phyloP scores from a whole-genome alignment of 92 coral and sea anemone species.

The Muricea muricata region DNA sequence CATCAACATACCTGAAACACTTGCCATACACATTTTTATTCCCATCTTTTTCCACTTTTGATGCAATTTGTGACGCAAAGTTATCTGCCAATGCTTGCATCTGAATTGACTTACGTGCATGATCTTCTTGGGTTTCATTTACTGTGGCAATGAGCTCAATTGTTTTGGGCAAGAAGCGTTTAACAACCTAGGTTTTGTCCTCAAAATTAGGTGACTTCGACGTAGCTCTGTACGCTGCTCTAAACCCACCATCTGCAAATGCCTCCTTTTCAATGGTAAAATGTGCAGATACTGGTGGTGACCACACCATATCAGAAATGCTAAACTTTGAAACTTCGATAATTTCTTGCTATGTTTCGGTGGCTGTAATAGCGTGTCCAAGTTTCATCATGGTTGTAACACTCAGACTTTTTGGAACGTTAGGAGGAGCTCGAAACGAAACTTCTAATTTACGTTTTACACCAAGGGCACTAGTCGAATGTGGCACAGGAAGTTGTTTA shows the following conservation, averaged over 20 bases:
- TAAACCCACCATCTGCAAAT: constrained; percentile 20
- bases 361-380: constrained; percentile 58
- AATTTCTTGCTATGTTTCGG: constrained; percentile 12
- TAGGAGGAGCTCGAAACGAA: neutral
- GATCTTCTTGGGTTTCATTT: constrained; percentile 18
- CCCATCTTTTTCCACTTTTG: constrained; percentile 2
- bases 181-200: constrained; percentile 4
- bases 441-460: constrained; percentile 22
- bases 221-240: constrained; percentile 4
- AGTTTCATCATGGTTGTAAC: constrained; percentile 56
- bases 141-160: constrained; percentile 9
- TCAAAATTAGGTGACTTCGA: constrained; percentile 8
- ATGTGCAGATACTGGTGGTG: constrained; percentile 40
- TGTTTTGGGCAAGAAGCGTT: constrained; percentile 18
- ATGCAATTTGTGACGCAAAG: constrained; percentile 39
- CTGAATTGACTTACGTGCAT: constrained; percentile 54
- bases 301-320: constrained; percentile 67
- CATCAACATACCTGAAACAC: constrained; percentile 10
- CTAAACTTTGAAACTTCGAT: constrained; percentile 61
- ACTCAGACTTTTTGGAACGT: constrained; percentile 9
- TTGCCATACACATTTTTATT: constrained; percentile 40
- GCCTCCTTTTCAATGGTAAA: constrained; percentile 47
- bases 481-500: neutral
- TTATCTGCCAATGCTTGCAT: constrained; percentile 64
- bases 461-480: constrained; percentile 22